Conservation (phyloP, 2,113 vertebrate species). For the Scomber japonicus region DNA sequence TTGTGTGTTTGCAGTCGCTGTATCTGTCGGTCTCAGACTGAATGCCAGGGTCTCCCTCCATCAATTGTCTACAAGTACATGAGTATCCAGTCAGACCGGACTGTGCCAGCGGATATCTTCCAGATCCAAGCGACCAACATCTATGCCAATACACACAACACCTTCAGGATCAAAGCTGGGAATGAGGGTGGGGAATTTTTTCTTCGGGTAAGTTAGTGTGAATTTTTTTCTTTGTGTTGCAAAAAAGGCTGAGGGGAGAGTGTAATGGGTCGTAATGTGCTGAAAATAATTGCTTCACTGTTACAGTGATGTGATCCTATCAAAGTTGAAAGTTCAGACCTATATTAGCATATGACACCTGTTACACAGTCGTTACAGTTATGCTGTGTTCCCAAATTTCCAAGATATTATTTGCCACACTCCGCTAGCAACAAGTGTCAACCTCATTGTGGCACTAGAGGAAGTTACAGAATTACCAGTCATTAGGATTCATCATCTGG, state of each 20-base stretch:
- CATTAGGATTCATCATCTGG: no score
- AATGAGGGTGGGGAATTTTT: conserved; percentile 96
- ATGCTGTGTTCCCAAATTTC: neutral
- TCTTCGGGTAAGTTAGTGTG: conserved; percentile 89
- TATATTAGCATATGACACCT: conserved; percentile 2
- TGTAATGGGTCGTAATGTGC: conserved; percentile 1
- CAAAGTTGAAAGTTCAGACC: conserved; percentile 2
- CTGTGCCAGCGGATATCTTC: conserved; percentile 96
- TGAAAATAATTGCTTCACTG: neutral
- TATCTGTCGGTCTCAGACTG: conserved; percentile 87
- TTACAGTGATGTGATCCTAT: neutral
- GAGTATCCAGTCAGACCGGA: conserved; percentile 95
- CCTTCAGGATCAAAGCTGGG: conserved; percentile 96
- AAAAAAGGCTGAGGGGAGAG: neutral
- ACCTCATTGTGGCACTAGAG: neutral
- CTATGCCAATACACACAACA: conserved; percentile 95
- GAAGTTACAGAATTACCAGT: no score
- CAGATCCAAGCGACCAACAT: conserved; percentile 98
- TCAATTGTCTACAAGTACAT: conserved; percentile 98
- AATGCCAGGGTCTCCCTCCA: conserved; percentile 90
- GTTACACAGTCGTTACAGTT: conserved; percentile 2
- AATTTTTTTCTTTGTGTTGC: neutral
- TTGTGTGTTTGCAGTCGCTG: conserved; percentile 88
- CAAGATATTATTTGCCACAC: neutral
- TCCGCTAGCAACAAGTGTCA: neutral